These are phyloP conservation scores for Formicarius rufipectus DNA, from an alignment of 2,113 vertebrate genomes.

Conservation along the genomic window DNA sequence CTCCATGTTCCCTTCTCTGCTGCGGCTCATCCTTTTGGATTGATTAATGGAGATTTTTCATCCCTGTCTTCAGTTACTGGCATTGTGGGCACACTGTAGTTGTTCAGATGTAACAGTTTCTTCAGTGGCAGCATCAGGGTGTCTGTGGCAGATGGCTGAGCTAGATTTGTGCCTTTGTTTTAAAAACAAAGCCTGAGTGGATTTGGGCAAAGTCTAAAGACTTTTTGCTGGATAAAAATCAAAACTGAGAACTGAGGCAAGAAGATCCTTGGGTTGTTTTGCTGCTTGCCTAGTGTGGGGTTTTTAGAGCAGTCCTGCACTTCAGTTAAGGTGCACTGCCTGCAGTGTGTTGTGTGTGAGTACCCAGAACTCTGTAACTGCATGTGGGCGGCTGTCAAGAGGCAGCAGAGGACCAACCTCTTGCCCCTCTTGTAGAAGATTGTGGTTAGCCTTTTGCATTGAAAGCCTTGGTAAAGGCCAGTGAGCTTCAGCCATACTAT, in stretches of 20 bases:
- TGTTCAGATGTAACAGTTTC: not conserved
- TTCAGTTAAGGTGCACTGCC: not conserved
- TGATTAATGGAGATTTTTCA: not conserved
- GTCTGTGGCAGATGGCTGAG: not conserved
- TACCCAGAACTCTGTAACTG: not conserved
- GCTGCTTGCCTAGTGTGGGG: not conserved
- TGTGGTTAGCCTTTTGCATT: not conserved
- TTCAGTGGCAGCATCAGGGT: not conserved
- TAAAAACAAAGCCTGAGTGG: not conserved
- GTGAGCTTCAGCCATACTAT: accelerated
- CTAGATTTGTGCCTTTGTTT: not conserved
- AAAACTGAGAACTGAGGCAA: not conserved
- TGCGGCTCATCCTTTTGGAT: not conserved
- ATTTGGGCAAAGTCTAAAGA: not conserved
- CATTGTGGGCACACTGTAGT: not conserved
- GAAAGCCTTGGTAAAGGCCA: not conserved
- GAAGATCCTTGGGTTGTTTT: not conserved
- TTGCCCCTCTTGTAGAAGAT: not conserved
- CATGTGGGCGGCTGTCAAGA: not conserved
- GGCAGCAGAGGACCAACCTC: not conserved
- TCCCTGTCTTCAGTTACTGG: not conserved
- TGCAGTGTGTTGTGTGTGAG: not conserved
- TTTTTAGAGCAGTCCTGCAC: not conserved
- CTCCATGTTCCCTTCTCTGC: not conserved
- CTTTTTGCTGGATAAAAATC: not conserved